phyloP scores from a whole-genome alignment of 2,797 vertebrate species.

The Acanthis flammea region DNA sequence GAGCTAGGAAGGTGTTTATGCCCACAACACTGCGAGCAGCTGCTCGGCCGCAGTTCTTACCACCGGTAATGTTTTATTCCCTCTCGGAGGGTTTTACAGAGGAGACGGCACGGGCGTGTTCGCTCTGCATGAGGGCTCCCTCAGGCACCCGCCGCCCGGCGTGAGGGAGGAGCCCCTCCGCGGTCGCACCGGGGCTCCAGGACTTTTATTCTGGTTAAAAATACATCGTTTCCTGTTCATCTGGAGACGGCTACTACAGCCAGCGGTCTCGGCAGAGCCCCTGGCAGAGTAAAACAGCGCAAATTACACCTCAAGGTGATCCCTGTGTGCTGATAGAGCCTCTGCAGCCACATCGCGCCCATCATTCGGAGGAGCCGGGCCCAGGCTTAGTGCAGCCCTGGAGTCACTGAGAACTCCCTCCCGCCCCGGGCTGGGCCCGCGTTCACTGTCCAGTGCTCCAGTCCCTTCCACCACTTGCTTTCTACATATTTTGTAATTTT shows the following conservation, averaged over 20 bases:
- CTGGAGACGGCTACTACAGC: not conserved
- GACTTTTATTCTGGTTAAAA: not conserved
- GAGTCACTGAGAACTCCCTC: no score
- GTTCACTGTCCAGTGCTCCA: no score
- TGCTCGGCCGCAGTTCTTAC: not conserved
- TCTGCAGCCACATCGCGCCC: not conserved
- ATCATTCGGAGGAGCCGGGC: fast-evolving
- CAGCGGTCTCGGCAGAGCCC: not conserved
- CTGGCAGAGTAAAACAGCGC: not conserved
- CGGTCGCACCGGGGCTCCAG: not conserved
- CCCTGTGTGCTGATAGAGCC: not conserved
- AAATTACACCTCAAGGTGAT: not conserved
- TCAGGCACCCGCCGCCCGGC: not conserved
- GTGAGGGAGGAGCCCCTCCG: not conserved
- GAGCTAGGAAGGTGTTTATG: not conserved
- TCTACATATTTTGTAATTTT: not conserved
- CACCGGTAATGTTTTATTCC: fast-evolving
- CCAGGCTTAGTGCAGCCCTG: not conserved
- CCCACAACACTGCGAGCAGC: not conserved
- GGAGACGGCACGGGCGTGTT: fast-evolving
- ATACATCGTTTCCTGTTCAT: fast-evolving
- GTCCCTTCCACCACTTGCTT: not conserved
- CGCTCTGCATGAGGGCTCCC: not conserved
- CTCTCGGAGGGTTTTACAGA: not conserved
- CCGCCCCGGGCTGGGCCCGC: fast-evolving